Evolutionary conservation across 1,140 invertebrate species (phyloP), one percentile per base, ranked within the genome.

Genomic region (Zaprionus taronus): DNA sequence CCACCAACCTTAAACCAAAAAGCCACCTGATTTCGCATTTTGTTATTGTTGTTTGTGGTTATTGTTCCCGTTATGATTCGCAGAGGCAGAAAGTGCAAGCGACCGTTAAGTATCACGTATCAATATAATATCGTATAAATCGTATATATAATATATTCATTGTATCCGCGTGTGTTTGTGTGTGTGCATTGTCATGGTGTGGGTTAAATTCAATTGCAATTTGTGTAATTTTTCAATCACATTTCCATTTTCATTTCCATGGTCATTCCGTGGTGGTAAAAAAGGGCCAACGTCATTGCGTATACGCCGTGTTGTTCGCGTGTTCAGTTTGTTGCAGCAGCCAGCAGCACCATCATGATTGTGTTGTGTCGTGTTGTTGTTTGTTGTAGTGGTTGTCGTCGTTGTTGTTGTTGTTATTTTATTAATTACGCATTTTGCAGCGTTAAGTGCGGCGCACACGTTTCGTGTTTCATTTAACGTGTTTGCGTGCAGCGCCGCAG

Each of bases 1-100:
- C n/a, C 72, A 92, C 91, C 80, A 90, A 92, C 91, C 91, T 92
- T 92, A 92, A 92, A 92, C 91, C 91, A 92, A 82, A 92, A 92
- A 44, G 91, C 91, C 67, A 92, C 91, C 91, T 92, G 78, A 38
- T 56, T 34, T 34, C 4, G 31, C 31, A 34, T 34, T 34, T 64
- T 63, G 24, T 38, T 55, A 20, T 63, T 28, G 57, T 68, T 22
- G 38, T 65, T 65, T 44, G 56, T 55, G 26, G 49, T 73, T 47
- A 24, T 31, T 68, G n/a, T 74, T 53, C 14, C 53, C 68, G 64
- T 75, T 70, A 58, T 36, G 15, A 38, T 68, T 65, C 36, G 20
- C 26, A 61, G 60, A 44, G n/a, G 24, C 63, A 65, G 68, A 79
- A 72, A 77, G 77, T 77, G 73, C 77, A 79, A 79, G 68, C 63